Percentiles rank a stretch among this genome's conserved stretches.
Evolutionary conservation across 2,113 vertebrate species (phyloP).

Genomic region (Sterrhoptilus dennistouni): DNA sequence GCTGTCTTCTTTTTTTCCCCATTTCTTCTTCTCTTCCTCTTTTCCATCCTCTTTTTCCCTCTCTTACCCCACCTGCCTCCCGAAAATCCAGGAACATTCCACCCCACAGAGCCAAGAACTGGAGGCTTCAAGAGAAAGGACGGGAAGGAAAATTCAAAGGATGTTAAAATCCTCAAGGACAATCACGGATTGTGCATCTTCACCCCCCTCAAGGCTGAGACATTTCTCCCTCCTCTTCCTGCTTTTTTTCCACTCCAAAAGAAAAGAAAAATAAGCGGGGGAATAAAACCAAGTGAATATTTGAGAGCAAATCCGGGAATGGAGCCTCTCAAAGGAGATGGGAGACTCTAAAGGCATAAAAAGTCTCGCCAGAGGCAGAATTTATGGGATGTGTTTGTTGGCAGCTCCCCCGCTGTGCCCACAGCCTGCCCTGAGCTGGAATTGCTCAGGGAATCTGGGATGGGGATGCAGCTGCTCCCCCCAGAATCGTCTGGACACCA

Average conservation of each 20-base stretch:
- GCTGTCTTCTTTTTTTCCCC: fast-evolving
- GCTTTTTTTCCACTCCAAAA: neutral
- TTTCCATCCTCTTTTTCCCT: neutral
- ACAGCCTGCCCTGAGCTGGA: fast-evolving
- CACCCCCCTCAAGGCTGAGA: neutral
- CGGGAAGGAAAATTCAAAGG: neutral
- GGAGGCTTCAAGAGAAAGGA: neutral
- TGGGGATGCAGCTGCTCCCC: neutral
- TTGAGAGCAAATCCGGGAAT: neutral
- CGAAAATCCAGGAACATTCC: neutral
- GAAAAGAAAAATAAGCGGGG: neutral
- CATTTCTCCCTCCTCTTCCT: neutral
- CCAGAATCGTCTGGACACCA: fast-evolving
- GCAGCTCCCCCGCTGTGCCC: neutral
- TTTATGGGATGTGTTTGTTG: neutral
- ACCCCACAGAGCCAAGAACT: neutral
- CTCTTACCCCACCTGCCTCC: too few species aligned
- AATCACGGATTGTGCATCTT: neutral
- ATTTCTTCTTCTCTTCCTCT: neutral
- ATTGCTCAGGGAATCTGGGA: neutral
- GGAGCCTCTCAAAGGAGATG: neutral
- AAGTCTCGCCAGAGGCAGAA: neutral
- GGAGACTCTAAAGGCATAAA: neutral
- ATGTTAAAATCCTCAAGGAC: neutral
- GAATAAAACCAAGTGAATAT: neutral